These are phyloP conservation scores for Amazona ochrocephala DNA, from an alignment of 2,797 vertebrate species.

Conservation along the genomic window DNA sequence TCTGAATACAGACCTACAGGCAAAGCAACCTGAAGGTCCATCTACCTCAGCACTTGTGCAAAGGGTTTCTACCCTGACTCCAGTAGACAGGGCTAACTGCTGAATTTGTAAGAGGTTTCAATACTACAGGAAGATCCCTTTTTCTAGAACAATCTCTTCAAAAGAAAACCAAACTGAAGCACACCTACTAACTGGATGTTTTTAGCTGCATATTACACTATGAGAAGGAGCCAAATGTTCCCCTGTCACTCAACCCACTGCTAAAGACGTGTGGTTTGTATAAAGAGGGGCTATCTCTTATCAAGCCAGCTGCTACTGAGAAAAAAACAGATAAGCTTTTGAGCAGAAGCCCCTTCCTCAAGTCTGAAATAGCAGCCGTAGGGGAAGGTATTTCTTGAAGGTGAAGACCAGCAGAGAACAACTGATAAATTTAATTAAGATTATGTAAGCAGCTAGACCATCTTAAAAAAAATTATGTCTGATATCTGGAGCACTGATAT, in stretches of 20 bases:
- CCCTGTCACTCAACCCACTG: slow-evolving; percentile 20
- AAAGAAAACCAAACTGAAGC: slow-evolving; percentile 3
- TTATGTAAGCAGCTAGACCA: background rate
- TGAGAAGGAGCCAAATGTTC: slow-evolving; percentile 19
- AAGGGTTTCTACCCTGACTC: background rate
- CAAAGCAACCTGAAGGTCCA: background rate
- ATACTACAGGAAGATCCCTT: background rate
- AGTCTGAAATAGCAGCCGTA: background rate
- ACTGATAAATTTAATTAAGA: background rate
- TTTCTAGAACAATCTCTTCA: slow-evolving; percentile 25
- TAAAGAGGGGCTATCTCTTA: background rate
- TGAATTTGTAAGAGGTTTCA: background rate
- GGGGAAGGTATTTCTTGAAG: background rate
- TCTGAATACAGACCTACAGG: background rate
- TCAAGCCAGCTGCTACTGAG: background rate
- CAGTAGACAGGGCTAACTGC: background rate
- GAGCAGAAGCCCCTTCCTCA: background rate
- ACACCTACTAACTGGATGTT: slow-evolving; percentile 61
- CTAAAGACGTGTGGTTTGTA: background rate
- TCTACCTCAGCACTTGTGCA: background rate
- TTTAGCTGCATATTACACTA: slow-evolving; percentile 51
- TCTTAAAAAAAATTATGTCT: background rate
- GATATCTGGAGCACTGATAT: background rate
- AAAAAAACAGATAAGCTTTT: background rate
- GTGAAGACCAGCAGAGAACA: background rate